These are phyloP conservation scores for Bubo bubo DNA, from an alignment of 2,113 vertebrate species.

Conservation along the genomic window DNA sequence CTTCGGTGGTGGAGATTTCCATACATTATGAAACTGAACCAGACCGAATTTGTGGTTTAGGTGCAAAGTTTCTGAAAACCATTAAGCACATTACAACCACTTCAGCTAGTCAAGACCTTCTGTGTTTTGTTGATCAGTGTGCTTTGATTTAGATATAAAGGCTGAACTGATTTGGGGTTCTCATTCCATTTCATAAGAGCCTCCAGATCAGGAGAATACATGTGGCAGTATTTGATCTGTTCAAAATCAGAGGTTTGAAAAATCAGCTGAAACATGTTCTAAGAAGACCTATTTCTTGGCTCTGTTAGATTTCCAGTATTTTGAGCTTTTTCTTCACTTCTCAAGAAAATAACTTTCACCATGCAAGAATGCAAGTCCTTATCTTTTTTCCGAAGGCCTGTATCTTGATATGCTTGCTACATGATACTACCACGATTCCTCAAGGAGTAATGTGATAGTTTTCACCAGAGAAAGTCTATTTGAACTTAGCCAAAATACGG, in stretches of 20 bases:
- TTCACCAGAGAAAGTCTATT: neutral
- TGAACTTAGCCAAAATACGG: neutral
- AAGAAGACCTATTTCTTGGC: neutral
- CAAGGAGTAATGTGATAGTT: neutral
- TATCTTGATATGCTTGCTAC: neutral
- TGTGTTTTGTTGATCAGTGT: neutral
- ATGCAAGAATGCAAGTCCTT: neutral
- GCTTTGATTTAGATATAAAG: neutral
- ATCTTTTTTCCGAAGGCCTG: neutral
- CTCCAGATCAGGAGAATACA: neutral
- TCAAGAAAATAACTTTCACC: neutral
- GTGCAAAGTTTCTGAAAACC: neutral
- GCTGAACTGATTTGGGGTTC: neutral
- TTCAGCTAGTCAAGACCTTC: neutral
- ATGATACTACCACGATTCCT: neutral
- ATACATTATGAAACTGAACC: neutral
- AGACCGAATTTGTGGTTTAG: neutral
- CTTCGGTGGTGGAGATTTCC: neutral
- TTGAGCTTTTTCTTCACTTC: neutral
- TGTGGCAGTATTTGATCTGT: neutral
- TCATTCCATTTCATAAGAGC: neutral
- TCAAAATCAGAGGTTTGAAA: neutral
- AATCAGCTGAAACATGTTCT: neutral
- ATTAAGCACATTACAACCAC: neutral
- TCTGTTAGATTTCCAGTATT: neutral